Percentiles rank a stretch among this genome's conserved stretches.
These are phyloP conservation scores for Drosophila borealis DNA, from an alignment of 2,888 invertebrate genomes.

Conservation along the genomic window DNA sequence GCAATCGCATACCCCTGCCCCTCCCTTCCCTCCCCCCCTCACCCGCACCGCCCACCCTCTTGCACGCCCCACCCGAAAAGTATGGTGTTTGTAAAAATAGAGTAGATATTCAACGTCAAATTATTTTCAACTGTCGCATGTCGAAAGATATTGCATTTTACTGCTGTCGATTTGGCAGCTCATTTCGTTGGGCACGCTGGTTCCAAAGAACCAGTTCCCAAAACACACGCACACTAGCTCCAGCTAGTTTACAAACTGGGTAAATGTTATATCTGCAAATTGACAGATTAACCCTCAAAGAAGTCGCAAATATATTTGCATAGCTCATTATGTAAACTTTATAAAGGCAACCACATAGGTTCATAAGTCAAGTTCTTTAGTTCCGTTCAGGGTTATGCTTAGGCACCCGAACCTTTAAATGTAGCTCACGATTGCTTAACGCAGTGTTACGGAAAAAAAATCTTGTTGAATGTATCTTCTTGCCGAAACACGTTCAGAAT, in stretches of 20 bases:
- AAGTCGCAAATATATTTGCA: too few relatives aligned
- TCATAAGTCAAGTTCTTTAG: too few relatives aligned
- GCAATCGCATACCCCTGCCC: background rate
- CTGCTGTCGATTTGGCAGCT: conserved; percentile 15
- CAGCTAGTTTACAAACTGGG: background rate
- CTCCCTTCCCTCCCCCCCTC: background rate
- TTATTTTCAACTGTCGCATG: conserved; percentile 39
- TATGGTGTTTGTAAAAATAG: conserved; percentile 21
- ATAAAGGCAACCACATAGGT: too few relatives aligned
- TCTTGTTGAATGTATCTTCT: too few relatives aligned
- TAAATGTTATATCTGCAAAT: background rate
- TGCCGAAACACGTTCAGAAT: too few relatives aligned
- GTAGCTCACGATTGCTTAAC: too few relatives aligned
- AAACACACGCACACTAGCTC: background rate
- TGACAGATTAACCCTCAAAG: too few relatives aligned
- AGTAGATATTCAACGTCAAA: conserved; percentile 34
- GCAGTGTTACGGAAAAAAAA: too few relatives aligned
- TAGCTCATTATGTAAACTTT: too few relatives aligned
- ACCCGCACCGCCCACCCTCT: background rate
- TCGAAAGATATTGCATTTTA: conserved; percentile 39
- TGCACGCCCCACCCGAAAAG: background rate
- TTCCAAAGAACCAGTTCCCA: conserved; percentile 8
- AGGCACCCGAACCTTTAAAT: too few relatives aligned
- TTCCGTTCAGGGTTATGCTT: too few relatives aligned
- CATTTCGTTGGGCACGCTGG: conserved; percentile 3